Evolutionary conservation across 2,113 vertebrate species (phyloP).

Genomic region (Columba livia): DNA sequence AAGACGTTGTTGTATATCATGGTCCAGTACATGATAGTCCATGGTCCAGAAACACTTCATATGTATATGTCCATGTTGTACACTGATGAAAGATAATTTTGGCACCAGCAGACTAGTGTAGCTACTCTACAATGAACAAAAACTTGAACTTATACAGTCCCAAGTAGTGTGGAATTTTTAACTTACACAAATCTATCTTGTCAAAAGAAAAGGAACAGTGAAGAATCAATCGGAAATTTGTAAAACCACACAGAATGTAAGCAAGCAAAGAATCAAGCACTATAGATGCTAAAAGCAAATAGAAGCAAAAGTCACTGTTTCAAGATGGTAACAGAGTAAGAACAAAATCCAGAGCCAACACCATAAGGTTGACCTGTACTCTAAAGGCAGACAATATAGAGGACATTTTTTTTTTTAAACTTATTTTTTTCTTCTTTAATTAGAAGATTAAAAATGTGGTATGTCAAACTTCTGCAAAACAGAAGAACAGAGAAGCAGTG

Average conservation of each 20-base stretch:
- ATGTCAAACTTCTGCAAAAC: background rate
- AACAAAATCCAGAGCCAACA: background rate
- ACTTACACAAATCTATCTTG: background rate
- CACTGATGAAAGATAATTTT: background rate
- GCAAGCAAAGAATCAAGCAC: background rate
- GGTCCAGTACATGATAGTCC: background rate
- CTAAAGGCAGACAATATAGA: background rate
- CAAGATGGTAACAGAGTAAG: background rate
- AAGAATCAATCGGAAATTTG: background rate
- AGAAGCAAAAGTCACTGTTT: background rate
- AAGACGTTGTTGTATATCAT: background rate
- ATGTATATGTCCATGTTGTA: background rate
- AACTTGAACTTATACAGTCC: background rate
- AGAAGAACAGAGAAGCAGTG: background rate
- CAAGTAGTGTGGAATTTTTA: background rate
- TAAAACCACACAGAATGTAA: background rate
- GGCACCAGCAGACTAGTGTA: background rate
- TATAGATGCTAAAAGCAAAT: background rate
- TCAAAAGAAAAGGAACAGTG: background rate
- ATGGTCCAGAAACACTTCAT: background rate
- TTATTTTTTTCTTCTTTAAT: background rate
- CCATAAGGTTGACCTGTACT: background rate
- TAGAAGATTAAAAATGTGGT: background rate
- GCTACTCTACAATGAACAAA: background rate
- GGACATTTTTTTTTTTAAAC: background rate